Conservation (phyloP, 2,797 vertebrate genomes). For the Pipistrellus pygmaeus region DNA sequence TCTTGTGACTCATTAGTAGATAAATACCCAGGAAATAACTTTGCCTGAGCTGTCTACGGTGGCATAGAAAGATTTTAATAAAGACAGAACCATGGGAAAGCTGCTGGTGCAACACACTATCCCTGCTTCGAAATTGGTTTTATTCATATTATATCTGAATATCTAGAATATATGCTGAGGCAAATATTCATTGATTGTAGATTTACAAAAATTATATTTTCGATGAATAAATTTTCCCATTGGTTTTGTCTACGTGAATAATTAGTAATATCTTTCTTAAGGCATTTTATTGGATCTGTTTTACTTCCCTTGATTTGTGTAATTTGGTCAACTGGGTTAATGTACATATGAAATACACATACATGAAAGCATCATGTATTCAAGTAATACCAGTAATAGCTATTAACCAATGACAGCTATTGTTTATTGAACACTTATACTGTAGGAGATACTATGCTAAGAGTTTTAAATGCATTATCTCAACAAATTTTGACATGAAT, state of each 20-base stretch:
- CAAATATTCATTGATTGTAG: not conserved
- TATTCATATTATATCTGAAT: constrained; percentile 5
- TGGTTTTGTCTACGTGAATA: constrained; percentile 14
- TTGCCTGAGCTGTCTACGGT: constrained; percentile 90
- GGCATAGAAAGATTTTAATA: constrained; percentile 87
- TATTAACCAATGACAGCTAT: not conserved
- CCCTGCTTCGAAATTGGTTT: constrained; percentile 66
- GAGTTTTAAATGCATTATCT: not conserved
- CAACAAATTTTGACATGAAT: not conserved
- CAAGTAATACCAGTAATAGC: not conserved
- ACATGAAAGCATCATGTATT: not conserved
- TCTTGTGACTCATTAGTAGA: constrained; percentile 87
- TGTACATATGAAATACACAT: not conserved
- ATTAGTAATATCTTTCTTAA: constrained; percentile 31
- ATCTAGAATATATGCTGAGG: constrained; percentile 9
- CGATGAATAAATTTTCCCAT: not conserved
- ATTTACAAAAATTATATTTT: constrained; percentile 24
- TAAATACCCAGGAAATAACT: constrained; percentile 85
- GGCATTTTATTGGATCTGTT: not conserved
- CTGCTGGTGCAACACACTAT: constrained; percentile 85
- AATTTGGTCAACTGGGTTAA: not conserved
- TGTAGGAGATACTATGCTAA: not conserved
- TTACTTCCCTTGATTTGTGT: constrained; percentile 14
- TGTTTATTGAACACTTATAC: constrained; percentile 31
- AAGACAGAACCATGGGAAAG: constrained; percentile 85